Percentiles rank a stretch among this genome's conserved stretches.
Evolutionary conservation across 2,797 vertebrate genomes (phyloP).

Genomic region (Cyclura pinguis): DNA sequence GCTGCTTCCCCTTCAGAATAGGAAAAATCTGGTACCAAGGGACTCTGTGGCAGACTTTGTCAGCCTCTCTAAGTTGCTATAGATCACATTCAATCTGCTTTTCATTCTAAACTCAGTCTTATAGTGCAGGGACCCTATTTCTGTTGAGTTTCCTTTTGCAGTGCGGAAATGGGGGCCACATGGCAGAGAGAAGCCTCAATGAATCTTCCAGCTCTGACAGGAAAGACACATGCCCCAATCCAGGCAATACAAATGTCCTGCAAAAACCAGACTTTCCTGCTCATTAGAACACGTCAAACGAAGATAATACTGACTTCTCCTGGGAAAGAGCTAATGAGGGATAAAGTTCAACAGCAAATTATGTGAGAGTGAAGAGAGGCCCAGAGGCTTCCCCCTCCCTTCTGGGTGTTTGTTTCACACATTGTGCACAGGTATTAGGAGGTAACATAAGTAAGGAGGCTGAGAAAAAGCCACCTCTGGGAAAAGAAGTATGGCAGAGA

Average conservation of each 20-base stretch:
- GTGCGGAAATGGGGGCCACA: neutral
- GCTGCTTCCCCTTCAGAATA: no score
- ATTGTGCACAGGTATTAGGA: neutral
- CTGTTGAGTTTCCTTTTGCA: neutral
- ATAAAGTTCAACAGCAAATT: slow-evolving; percentile 43
- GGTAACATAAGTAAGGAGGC: neutral
- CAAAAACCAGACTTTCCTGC: neutral
- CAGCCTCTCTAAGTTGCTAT: neutral
- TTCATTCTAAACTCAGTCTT: neutral
- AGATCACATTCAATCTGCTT: neutral
- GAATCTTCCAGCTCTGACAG: neutral
- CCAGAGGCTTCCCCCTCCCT: neutral
- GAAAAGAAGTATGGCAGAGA: slow-evolving; percentile 15
- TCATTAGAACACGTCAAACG: slow-evolving; percentile 19
- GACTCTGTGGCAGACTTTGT: no score
- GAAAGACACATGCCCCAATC: neutral
- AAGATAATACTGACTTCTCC: slow-evolving; percentile 20
- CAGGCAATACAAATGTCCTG: neutral
- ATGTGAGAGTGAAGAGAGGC: neutral
- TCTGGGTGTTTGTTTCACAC: accelerated
- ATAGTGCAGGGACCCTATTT: neutral
- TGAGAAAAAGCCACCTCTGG: neutral
- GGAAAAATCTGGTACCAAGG: no score
- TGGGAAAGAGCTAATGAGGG: slow-evolving; percentile 24
- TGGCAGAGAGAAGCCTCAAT: neutral